These are phyloP conservation scores for Pygmarrhopalites habei DNA, from an alignment of 1,140 invertebrate genomes.

Conservation along the genomic window DNA sequence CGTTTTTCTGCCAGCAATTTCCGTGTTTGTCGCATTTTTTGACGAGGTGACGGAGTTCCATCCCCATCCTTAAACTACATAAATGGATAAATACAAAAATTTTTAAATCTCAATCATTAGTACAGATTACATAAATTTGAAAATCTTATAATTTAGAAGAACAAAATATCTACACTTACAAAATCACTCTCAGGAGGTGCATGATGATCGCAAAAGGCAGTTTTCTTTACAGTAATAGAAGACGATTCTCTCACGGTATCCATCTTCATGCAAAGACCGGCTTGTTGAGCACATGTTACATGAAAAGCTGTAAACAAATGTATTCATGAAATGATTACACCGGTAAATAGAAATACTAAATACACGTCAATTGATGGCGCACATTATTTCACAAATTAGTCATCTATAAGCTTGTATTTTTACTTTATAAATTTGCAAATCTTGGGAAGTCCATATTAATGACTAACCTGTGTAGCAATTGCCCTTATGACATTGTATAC, in stretches of 20 bases:
- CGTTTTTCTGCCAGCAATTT: slow-evolving; percentile 75
- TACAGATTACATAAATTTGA: not conserved
- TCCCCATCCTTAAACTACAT: slow-evolving; percentile 17
- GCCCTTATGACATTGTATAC: slow-evolving; percentile 94
- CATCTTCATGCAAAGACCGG: slow-evolving; percentile 92
- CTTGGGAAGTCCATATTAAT: too few species aligned
- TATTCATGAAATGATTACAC: too few species aligned
- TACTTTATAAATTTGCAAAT: too few species aligned
- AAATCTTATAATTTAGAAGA: not conserved
- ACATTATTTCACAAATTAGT: too few species aligned
- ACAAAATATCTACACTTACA: slow-evolving; percentile 32
- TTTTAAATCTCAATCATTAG: not conserved
- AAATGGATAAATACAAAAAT: too few species aligned
- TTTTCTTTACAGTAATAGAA: slow-evolving; percentile 75
- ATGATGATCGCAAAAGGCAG: slow-evolving; percentile 91
- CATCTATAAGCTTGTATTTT: too few species aligned
- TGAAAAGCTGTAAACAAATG: slow-evolving; percentile 67
- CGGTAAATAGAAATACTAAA: too few species aligned
- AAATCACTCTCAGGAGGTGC: slow-evolving; percentile 67
- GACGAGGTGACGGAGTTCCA: slow-evolving; percentile 39
- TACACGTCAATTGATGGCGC: too few species aligned
- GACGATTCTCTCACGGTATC: slow-evolving; percentile 76
- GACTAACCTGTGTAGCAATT: slow-evolving; percentile 86
- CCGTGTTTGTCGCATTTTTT: slow-evolving; percentile 71
- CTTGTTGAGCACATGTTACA: slow-evolving; percentile 96